A percentile compares a stretch with the other conserved stretches of the same genome.
These are phyloP conservation scores for Sussaba pulchella DNA, from an alignment of 2,888 invertebrate genomes.

Conservation along the genomic window DNA sequence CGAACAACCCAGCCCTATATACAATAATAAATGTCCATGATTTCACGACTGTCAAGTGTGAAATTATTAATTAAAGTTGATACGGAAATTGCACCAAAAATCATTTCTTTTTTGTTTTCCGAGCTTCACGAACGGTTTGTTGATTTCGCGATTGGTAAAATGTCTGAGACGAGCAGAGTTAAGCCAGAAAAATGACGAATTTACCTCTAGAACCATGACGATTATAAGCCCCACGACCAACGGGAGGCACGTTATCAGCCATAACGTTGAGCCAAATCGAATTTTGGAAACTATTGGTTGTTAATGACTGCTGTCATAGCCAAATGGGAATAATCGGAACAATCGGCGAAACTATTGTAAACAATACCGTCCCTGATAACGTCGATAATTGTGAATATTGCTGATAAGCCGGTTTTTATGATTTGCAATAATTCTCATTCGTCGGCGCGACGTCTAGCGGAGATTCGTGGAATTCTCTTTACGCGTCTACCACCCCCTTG, in stretches of 20 bases:
- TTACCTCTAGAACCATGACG: conserved; percentile 49
- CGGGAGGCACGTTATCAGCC: conserved; percentile 20
- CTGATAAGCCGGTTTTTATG: too few relatives aligned
- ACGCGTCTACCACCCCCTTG: too few relatives aligned
- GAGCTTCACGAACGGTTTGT: neutral
- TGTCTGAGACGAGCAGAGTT: neutral
- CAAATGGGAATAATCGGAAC: too few relatives aligned
- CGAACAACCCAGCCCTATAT: neutral
- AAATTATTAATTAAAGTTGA: neutral
- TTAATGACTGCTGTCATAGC: conserved; percentile 9
- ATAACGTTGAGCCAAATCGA: neutral
- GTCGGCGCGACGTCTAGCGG: too few relatives aligned
- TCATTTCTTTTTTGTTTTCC: too few relatives aligned
- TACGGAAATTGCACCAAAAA: neutral
- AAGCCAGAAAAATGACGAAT: conserved; percentile 21
- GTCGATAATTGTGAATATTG: too few relatives aligned
- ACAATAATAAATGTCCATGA: neutral
- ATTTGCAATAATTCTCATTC: too few relatives aligned
- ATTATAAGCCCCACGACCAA: conserved; percentile 31
- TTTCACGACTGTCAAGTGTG: neutral
- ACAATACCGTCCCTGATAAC: too few relatives aligned
- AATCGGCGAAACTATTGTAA: too few relatives aligned
- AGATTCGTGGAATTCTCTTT: too few relatives aligned
- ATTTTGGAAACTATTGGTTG: conserved; percentile 21
- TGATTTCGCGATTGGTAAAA: neutral